Conservation (phyloP, 2,113 vertebrate species). For the Chionomys nivalis region DNA sequence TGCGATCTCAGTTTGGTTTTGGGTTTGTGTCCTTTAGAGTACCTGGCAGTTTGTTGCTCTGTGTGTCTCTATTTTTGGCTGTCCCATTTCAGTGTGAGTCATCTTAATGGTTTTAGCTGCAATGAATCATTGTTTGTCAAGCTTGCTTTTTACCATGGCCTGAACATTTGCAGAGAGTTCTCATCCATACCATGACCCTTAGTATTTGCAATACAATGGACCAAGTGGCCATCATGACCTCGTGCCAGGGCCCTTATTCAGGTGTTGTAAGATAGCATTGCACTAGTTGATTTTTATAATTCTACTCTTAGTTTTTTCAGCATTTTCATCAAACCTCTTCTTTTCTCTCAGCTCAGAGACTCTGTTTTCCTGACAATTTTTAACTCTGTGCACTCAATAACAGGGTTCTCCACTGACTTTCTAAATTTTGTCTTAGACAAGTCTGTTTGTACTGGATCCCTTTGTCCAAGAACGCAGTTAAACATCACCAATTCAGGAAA, state of each 20-base stretch:
- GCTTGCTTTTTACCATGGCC: neutral
- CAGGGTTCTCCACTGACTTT: neutral
- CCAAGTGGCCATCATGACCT: neutral
- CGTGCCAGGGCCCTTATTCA: neutral
- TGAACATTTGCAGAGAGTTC: neutral
- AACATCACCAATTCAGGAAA: neutral
- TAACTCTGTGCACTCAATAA: neutral
- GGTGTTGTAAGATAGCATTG: neutral
- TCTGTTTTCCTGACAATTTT: neutral
- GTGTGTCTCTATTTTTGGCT: conserved; percentile 16
- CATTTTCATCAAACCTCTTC: neutral
- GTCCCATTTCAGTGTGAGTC: neutral
- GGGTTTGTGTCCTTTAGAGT: neutral
- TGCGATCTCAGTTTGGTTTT: neutral
- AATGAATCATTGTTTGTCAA: neutral
- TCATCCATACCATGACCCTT: neutral
- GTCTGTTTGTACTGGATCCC: neutral
- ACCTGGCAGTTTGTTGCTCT: neutral
- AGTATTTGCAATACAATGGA: neutral
- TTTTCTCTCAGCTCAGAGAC: neutral
- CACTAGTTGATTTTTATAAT: neutral
- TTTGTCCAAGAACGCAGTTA: neutral
- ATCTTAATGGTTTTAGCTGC: conserved; percentile 39
- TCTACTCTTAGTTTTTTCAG: neutral
- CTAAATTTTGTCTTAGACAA: neutral